phyloP scores from a whole-genome alignment of 2,797 vertebrate species.

The Onychomys arenicola region DNA sequence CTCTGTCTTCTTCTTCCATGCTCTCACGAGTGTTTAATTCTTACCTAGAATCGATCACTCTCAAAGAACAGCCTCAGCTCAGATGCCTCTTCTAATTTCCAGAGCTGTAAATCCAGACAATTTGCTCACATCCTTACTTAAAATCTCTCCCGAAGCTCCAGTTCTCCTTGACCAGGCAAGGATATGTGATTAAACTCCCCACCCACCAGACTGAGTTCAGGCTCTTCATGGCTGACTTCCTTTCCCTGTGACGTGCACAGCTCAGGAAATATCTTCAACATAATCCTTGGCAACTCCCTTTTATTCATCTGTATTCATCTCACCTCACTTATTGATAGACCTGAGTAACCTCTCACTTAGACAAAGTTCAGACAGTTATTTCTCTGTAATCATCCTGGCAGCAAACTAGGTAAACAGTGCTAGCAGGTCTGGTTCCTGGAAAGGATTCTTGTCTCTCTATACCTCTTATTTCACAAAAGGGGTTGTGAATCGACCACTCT shows the following conservation, averaged over 20 bases:
- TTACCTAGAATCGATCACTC: neutral
- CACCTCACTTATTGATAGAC: neutral
- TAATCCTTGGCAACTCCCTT: neutral
- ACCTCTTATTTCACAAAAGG: neutral
- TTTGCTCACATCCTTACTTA: neutral
- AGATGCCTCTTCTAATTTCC: neutral
- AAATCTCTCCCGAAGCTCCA: neutral
- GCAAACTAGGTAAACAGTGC: neutral
- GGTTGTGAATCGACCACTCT: neutral
- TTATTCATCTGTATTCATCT: neutral
- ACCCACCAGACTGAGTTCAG: neutral
- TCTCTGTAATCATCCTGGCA: neutral
- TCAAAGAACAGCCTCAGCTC: neutral
- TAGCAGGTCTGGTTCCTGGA: neutral
- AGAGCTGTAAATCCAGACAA: constrained; percentile 29
- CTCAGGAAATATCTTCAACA: neutral
- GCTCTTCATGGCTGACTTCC: neutral
- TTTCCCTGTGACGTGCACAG: neutral
- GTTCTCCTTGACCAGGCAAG: neutral
- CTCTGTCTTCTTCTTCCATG: neutral
- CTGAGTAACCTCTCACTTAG: neutral
- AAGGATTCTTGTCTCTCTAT: neutral
- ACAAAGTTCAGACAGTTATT: neutral
- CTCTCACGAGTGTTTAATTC: neutral
- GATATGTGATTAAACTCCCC: neutral